A percentile compares a stretch with the other conserved stretches of the same genome.
These are phyloP conservation scores for Arctopsyche grandis DNA, from an alignment of 1,140 invertebrate genomes.

Conservation along the genomic window DNA sequence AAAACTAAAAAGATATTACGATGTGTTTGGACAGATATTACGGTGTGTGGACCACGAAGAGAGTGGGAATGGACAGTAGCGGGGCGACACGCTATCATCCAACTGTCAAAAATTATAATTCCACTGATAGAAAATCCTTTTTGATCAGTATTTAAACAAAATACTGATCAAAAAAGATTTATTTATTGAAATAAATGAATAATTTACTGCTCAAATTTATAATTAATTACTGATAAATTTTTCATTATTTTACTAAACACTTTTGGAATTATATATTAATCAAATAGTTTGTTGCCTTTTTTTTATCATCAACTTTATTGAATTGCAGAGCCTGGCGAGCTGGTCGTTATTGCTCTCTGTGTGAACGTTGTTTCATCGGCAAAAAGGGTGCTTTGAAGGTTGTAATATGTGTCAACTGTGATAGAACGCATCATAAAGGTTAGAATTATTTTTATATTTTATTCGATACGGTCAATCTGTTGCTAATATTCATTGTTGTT, in stretches of 20 bases:
- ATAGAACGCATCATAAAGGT: slow-evolving; percentile 68
- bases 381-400: slow-evolving; percentile 67
- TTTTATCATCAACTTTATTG: not conserved
- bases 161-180: no score
- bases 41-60: no score
- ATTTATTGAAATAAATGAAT: no score
- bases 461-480: not conserved
- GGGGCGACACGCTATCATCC: no score
- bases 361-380: slow-evolving; percentile 67
- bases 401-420: slow-evolving; percentile 67
- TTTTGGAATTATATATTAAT: not conserved
- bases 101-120: no score
- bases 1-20: no score
- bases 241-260: not conserved
- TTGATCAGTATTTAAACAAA: no score
- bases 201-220: not conserved
- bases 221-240: not conserved
- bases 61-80: no score
- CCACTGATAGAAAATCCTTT: no score
- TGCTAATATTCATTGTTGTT: not conserved
- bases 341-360: slow-evolving; percentile 67
- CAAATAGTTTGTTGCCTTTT: not conserved
- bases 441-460: slow-evolving; percentile 54
- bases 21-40: no score
- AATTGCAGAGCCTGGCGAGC: slow-evolving; percentile 66